Base-by-base conservation (phyloP, 2,113 vertebrate genomes). In the Hemiprocne comata region DNA sequence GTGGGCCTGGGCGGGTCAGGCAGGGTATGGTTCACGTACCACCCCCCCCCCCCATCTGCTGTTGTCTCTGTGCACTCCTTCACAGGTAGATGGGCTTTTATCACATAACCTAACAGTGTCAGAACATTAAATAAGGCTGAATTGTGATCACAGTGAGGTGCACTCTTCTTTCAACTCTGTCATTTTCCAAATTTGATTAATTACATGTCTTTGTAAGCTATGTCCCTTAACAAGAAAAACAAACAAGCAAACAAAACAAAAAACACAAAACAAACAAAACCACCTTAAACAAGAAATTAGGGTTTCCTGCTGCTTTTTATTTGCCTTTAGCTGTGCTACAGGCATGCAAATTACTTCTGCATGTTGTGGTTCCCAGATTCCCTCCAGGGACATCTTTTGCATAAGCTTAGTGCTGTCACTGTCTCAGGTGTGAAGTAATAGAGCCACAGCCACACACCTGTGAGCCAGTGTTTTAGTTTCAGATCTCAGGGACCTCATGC, bases 21-120 rank as follows among this genome's bases (percentile, higher is more conserved):
- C 40, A 73, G 23, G 13, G 20, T 29, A 29, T 42, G 28, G n/a
- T 58, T 46, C 2, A 1, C 4, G 9, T 53, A n/a, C n/a, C n/a
- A n/a, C n/a, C n/a, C n/a, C 21, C 5, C 9, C 3, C 3, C 2
- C 23, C 19, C 4, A 0, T 58, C 48, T 87, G 33, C 36, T 3
- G 0, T 51, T 72, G 11, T 62, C 11, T 78, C 62, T 75, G 9
- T 34, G 18, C 9, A 2, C 23, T 67, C 18, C 34, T 14, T 88
- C 2, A 1, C 46, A 10, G 16, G 14, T 34, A 90, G 60, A 42
- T 36, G 16, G 69, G 16, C 5, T 75, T 61, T 78, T 42, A 60
- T 66, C 76, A 71, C 33, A 24, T 34, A 73, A 15, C 6, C 11
- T 67, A 31, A 17, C 1, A 1, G 23, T 28, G 9, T 61, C n/a